Evolutionary conservation across 64 coral and sea anemone genomes (phyloP).

Genomic region (Catalaphyllia jardinei): DNA sequence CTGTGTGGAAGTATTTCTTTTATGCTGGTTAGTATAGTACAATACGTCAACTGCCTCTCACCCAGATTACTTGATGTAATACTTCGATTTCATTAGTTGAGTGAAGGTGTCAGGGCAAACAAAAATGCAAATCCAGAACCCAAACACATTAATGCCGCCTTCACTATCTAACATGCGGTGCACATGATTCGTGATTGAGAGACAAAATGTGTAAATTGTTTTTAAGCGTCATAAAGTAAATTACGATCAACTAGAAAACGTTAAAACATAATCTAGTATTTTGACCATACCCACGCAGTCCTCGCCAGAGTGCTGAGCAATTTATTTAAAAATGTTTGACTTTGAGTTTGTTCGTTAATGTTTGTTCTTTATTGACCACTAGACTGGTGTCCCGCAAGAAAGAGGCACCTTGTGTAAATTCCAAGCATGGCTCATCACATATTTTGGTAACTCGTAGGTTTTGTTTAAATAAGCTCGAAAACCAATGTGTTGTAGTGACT

Average conservation of each 20-base stretch:
- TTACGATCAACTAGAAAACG: not conserved
- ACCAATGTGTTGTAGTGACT: no score
- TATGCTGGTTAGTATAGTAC: slow-evolving; percentile 68
- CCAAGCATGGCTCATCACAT: slow-evolving; percentile 80
- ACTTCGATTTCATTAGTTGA: not conserved
- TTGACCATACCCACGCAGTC: no score
- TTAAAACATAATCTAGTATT: no score
- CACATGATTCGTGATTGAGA: no score
- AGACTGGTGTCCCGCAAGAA: slow-evolving; percentile 77
- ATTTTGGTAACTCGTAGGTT: slow-evolving; percentile 70
- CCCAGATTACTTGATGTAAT: not conserved
- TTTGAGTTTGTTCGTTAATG: not conserved
- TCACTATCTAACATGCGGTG: no score
- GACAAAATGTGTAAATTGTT: not conserved
- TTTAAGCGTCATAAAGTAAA: not conserved
- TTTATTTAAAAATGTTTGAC: no score
- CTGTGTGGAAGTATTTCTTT: slow-evolving; percentile 61
- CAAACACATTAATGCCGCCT: no score
- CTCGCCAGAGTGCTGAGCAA: no score
- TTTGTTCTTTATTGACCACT: not conserved
- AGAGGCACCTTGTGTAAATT: slow-evolving; percentile 55
- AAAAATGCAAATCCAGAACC: no score
- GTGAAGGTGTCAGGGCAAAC: no score
- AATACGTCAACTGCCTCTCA: not conserved
- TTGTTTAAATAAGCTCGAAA: not conserved